Evolutionary conservation across 2,888 invertebrate genomes (phyloP), one percentile per base, ranked within the genome.

Genomic region (Amiota minor): DNA sequence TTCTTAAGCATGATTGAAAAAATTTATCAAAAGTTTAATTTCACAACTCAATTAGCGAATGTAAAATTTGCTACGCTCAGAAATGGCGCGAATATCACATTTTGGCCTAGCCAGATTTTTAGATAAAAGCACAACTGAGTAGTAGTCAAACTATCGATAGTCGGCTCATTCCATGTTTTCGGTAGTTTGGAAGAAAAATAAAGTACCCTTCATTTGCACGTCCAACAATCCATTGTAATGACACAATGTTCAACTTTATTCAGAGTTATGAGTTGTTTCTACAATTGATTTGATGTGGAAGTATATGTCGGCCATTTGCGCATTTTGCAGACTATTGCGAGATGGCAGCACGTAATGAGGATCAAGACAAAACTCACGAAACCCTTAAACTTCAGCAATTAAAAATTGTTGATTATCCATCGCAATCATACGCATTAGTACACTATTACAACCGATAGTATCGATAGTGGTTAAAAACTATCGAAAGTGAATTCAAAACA

Each of bases 1-100:
- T 75, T 50, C 14, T 76, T 80, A 3, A 71, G 75, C 79, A 79
- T 79, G 46, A 61, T n/a, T 11, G 45, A 67, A 45, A 10, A 18
- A 10, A 11, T 18, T 18, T 56, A 16, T 9, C 2, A 35, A 35
- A 35, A 35, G 4, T 35, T 6, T 35, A 35, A 35, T 35, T 35
- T 35, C 35, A 35, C 35, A 35, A 35, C 35, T 35, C 6, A 8
- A 35, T 35, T 35, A 6, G 2, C 6, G 35, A 35, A 35, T 35
- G 35, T 35, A 35, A 35, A 35, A 35, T 35, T 35, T 35, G 35
- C 35, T 35, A 50, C 1, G n/a, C 14, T n/a, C 1, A 12, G n/a
- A 50, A 50, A 50, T n/a, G 14, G 53, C 53, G 53, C 14, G 53
- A 50, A 50, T 50, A 50, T 50, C n/a, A 9, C n/a, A 9, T 50